Conservation (phyloP, 2,113 vertebrate species). For the Vidua macroura region DNA sequence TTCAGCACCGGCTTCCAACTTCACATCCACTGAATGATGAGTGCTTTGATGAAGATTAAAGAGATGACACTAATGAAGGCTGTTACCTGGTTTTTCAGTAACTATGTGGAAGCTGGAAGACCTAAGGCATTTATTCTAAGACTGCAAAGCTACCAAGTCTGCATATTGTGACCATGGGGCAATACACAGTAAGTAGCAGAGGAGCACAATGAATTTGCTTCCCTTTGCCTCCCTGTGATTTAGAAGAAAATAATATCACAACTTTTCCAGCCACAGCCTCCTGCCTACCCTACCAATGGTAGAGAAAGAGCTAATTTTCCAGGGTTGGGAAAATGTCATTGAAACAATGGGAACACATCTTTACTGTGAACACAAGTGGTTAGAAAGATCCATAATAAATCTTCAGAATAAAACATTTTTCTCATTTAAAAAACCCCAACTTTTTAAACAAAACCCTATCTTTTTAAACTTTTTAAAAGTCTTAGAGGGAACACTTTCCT, state of each 20-base stretch:
- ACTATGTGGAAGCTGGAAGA: not conserved
- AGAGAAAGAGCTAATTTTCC: not conserved
- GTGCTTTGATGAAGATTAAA: not conserved
- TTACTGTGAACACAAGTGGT: not conserved
- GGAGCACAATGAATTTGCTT: not conserved
- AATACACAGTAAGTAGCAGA: not conserved
- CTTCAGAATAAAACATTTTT: not conserved
- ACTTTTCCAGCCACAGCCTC: not conserved
- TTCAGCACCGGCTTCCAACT: not conserved
- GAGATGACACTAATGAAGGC: not conserved
- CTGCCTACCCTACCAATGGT: not conserved
- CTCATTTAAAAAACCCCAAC: rapidly evolving
- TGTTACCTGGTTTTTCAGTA: not conserved
- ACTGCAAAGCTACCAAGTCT: not conserved
- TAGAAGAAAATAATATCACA: not conserved
- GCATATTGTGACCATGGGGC: not conserved
- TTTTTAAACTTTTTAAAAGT: not conserved
- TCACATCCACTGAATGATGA: not conserved
- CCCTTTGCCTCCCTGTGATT: not conserved
- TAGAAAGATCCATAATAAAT: not conserved
- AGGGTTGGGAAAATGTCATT: not conserved
- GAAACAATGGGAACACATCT: not conserved
- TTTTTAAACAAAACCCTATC: not conserved
- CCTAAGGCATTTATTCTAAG: not conserved
- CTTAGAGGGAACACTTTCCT: not conserved